Evolutionary conservation across 2,113 vertebrate genomes (phyloP).

Genomic region (Alexandromys fortis): DNA sequence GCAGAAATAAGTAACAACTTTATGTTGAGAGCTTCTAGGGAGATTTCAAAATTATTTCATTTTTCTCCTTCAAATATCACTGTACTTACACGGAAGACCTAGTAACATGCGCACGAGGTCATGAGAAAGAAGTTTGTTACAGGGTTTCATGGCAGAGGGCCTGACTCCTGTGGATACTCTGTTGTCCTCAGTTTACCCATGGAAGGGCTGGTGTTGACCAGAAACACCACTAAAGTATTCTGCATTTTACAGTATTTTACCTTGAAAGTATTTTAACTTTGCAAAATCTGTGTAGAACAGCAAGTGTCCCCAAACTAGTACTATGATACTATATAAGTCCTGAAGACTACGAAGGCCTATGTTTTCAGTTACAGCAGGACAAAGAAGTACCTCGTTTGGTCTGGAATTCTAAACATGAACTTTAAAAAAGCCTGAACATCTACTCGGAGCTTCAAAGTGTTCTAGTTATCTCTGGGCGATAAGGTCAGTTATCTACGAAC

Average conservation of each 20-base stretch:
- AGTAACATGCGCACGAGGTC: neutral
- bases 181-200: neutral
- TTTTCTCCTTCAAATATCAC: conserved; percentile 15
- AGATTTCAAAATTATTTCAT: neutral
- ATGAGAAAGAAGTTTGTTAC: neutral
- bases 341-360: neutral
- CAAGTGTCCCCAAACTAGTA: neutral
- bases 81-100: neutral
- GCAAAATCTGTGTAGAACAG: neutral
- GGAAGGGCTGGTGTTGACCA: neutral
- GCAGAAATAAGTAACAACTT: conserved; percentile 18
- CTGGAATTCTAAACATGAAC: conserved; percentile 37
- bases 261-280: neutral
- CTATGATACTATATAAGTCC: neutral
- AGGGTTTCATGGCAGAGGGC: neutral
- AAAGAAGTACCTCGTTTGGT: neutral
- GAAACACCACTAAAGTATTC: neutral
- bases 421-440: conserved; percentile 38
- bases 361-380: conserved; percentile 22
- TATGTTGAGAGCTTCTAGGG: neutral
- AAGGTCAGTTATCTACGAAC: neutral
- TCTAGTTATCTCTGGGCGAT: neutral
- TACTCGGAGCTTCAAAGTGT: conserved; percentile 21
- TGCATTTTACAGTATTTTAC: neutral
- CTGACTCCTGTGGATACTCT: neutral